Evolutionary conservation across 2,888 invertebrate species (phyloP), one percentile per base, ranked within the genome.

Genomic region (Acrobasis consociella): DNA sequence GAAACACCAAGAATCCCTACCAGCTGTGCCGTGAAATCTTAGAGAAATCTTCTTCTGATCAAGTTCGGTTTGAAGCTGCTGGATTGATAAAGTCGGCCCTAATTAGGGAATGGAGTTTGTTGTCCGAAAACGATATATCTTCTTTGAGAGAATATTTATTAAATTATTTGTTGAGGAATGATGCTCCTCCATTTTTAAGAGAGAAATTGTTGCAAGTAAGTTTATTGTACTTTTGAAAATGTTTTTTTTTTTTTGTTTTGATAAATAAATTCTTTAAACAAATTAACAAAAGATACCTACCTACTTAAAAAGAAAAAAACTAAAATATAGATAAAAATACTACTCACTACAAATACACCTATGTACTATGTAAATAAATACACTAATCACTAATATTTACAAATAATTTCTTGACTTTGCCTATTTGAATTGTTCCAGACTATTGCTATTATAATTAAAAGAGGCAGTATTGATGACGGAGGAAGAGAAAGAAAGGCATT

Each of bases 51-150:
- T 88, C 93, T 64, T 94, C 95, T 61, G 96, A 96, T 75, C 97
- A 97, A 90, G 96, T 98, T 8, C 87, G 97, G 60, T 98, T 97
- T 89, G 98, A 98, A 92, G 95, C 97, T 55, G 97, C 96, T 8
- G 95, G 96, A 65, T 94, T 97, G 17, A 88, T 98, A 64, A 97
- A 97, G 87, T 94, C 95, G 71, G 96, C 97, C 15, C 89, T 98
- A 10, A 95, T 98, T 61, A 93, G 96, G 76, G 97, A 98, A 90
- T 98, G 98, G 98, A 88, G 93, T 38, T 89, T 95, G 72, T 81
- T 98, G 56, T 93, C 94, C n/a, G 93, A 94, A 64, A 92, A 93
- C 62, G 96, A 97, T 80, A 94, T 96, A 65, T 92, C 94, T 52
- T 94, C 95, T 1, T 85, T 97, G 51, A 93, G 96, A 67, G 95